These are phyloP conservation scores for Eupithecia pulchellata DNA, from an alignment of 2,888 invertebrate genomes.

Conservation along the genomic window DNA sequence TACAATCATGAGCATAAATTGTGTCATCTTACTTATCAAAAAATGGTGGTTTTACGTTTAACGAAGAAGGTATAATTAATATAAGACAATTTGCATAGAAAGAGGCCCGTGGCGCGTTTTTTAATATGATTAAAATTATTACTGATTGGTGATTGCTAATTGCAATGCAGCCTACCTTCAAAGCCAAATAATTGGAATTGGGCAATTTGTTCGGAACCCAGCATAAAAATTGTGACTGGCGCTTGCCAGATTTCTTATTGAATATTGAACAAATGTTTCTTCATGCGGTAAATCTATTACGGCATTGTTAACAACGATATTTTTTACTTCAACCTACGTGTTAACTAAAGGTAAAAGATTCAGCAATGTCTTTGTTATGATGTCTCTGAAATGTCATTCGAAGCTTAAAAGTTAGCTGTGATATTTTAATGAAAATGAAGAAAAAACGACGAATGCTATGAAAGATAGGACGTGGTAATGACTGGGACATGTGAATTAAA, in stretches of 20 bases:
- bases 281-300: conserved; percentile 39
- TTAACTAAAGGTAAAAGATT: not conserved
- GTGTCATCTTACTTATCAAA: not conserved
- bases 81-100: no score
- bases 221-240: not conserved
- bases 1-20: not conserved
- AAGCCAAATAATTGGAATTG: not conserved
- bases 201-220: not conserved
- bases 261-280: conserved; percentile 48
- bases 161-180: no score
- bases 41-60: not conserved
- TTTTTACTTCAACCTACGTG: conserved; percentile 18
- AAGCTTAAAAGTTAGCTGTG: not conserved
- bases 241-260: not conserved
- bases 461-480: no score
- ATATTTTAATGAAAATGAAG: not conserved
- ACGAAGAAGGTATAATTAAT: no score
- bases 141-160: no score
- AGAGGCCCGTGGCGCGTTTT: no score
- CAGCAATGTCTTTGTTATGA: not conserved
- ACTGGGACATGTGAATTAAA: no score
- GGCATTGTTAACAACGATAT: conserved; percentile 27
- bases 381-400: not conserved
- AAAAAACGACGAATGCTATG: not conserved
- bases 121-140: no score